phyloP scores from a whole-genome alignment of 2,888 invertebrate genomes.

The Apantesis nais region DNA sequence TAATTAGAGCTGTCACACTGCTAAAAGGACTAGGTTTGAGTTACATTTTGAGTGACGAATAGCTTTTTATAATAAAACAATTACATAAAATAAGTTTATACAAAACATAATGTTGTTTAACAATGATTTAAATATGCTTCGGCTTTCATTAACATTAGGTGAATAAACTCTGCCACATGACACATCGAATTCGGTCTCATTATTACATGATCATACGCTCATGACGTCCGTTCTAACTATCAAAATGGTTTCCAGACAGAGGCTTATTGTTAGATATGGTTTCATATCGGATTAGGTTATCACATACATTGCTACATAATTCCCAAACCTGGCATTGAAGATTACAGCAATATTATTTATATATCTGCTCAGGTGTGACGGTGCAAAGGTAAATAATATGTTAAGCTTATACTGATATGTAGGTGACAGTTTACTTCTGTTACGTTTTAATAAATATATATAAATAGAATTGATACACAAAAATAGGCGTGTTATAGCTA shows the following conservation, averaged over 20 bases:
- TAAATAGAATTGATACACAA: no score
- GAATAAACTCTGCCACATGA: neutral
- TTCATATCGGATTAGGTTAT: constrained; percentile 8
- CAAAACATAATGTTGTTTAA: neutral
- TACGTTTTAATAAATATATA: neutral
- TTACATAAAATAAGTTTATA: no score
- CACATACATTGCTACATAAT: neutral
- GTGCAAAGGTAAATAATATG: neutral
- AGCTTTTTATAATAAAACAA: no score
- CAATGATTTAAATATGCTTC: neutral
- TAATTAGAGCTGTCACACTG: no score
- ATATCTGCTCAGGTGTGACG: neutral
- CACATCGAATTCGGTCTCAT: neutral
- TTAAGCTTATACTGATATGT: neutral
- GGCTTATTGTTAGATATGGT: constrained; percentile 2
- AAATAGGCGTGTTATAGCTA: no score
- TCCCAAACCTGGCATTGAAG: neutral
- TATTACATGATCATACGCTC: neutral
- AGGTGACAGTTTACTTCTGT: neutral
- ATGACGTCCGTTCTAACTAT: neutral
- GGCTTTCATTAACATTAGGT: neutral
- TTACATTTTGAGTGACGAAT: no score
- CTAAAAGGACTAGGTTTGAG: no score
- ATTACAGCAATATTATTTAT: neutral
- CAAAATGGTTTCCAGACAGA: neutral